Evolutionary conservation across 2,888 invertebrate species (phyloP), one percentile per base, ranked within the genome.

Genomic region (Neoscelio sp.): DNA sequence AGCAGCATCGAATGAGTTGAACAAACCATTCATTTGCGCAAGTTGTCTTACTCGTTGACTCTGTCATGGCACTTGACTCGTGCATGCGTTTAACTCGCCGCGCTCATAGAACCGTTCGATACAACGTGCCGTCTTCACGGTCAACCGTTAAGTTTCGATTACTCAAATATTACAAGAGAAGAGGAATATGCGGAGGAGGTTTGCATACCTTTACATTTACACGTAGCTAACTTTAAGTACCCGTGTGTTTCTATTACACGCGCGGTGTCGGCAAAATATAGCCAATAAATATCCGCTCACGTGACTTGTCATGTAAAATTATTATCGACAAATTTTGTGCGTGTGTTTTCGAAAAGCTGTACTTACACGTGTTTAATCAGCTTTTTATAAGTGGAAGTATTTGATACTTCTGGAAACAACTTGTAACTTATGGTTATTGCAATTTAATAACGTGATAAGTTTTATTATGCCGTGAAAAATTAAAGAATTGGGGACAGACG

Each of bases 71-170:
- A 67, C 67, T 78, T 78, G 67, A 73, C 71, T 70, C 64, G 76
- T 67, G 77, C 70, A 70, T 67, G 67, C 48, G 54, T 78, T 78
- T 62, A 54, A 42, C 60, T 71, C 46, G 44, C 67, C 54, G 60
- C 58, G 42, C 56, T 50, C 78, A 64, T 64, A 74, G 78, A 73
- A 78, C 73, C 73, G 73, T 78, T 78, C 73, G 64, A 64, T 78
- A 44, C 73, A 35, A 18, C 68, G 67, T 58, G 73, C 73, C 62
- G 64, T 70, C 74, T 75, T 79, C 74, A 74, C 82, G 83, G 82
- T 82, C 84, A 83, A 85, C 85, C 85, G 85, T 85, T 85, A 85
- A 85, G 83, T 83, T 85, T 82, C 85, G 85, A 85, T 85, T 84
- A 80, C 82, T 85, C 80, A 84, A 85, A 84, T 82, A 85, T 82